Percentiles rank a stretch among this genome's conserved stretches.
These are phyloP conservation scores for Eilema sororculum DNA, from an alignment of 2,888 invertebrate genomes.

Conservation along the genomic window DNA sequence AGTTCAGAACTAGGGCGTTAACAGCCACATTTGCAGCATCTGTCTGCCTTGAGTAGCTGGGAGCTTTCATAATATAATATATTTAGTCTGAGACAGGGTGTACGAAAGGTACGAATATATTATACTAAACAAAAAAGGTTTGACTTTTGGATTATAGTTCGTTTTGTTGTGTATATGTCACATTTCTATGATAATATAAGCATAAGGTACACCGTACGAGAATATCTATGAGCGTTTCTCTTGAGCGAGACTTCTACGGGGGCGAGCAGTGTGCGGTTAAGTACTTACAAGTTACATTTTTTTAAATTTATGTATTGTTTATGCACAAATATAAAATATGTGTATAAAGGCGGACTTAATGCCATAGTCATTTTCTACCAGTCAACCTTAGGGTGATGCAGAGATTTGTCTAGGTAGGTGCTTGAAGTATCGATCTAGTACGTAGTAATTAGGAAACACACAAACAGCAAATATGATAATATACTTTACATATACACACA, in stretches of 20 bases:
- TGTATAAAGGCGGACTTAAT: too few relatives aligned
- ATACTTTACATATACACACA: too few relatives aligned
- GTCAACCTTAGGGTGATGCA: too few relatives aligned
- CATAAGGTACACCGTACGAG: background rate
- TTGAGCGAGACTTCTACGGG: background rate
- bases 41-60: constrained; percentile 62
- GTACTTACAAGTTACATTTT: too few relatives aligned
- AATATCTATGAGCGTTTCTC: background rate
- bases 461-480: too few relatives aligned
- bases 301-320: too few relatives aligned
- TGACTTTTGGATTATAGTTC: background rate
- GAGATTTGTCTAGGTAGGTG: too few relatives aligned
- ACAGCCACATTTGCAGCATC: constrained; percentile 76
- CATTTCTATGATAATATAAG: background rate
- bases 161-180: background rate
- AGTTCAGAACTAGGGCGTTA: constrained; percentile 77
- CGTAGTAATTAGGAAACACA: too few relatives aligned
- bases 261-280: too few relatives aligned
- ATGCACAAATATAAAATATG: too few relatives aligned
- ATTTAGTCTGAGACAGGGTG: constrained; percentile 21
- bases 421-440: too few relatives aligned
- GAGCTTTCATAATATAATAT: constrained; percentile 77
- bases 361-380: too few relatives aligned
- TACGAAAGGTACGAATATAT: background rate
- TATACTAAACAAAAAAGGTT: background rate